phyloP scores from a whole-genome alignment of 2,797 vertebrate genomes.

The Gobio occitaniae region DNA sequence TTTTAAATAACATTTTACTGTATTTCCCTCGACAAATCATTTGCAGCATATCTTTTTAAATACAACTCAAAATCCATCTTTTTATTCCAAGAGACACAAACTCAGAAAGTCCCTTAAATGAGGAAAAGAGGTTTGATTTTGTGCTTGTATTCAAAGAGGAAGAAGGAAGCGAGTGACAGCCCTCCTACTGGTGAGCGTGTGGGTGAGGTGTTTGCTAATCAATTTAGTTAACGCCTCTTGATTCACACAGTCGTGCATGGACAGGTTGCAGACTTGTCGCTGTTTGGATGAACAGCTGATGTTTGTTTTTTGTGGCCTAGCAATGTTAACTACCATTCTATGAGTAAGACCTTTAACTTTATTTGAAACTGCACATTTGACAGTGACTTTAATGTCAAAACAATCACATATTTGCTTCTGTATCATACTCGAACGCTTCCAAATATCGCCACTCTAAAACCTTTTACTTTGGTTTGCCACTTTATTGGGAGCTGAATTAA shows the following conservation, averaged over 20 bases:
- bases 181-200: constrained; percentile 73
- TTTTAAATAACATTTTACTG: background rate
- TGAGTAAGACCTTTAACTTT: constrained; percentile 35
- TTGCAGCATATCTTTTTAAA: background rate
- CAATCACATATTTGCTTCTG: constrained; percentile 15
- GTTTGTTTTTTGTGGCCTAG: constrained; percentile 58
- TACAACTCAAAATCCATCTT: background rate
- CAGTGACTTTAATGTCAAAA: constrained; percentile 9
- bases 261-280: constrained; percentile 62
- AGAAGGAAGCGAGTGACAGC: constrained; percentile 57
- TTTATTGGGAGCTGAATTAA: constrained; percentile 48
- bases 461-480: constrained; percentile 44
- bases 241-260: constrained; percentile 67
- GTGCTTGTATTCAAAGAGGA: constrained; percentile 55
- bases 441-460: constrained; percentile 49
- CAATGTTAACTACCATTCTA: constrained; percentile 30
- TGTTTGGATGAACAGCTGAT: constrained; percentile 69
- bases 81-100: constrained; percentile 20
- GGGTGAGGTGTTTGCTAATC: constrained; percentile 83
- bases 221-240: constrained; percentile 77
- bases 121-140: constrained; percentile 61
- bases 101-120: constrained; percentile 26
- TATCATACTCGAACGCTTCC: background rate
- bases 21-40: background rate
- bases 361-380: constrained; percentile 30